Percentiles rank a stretch among this genome's conserved stretches.
Evolutionary conservation across 2,113 vertebrate species (phyloP).

Genomic region (Pantherophis guttatus): DNA sequence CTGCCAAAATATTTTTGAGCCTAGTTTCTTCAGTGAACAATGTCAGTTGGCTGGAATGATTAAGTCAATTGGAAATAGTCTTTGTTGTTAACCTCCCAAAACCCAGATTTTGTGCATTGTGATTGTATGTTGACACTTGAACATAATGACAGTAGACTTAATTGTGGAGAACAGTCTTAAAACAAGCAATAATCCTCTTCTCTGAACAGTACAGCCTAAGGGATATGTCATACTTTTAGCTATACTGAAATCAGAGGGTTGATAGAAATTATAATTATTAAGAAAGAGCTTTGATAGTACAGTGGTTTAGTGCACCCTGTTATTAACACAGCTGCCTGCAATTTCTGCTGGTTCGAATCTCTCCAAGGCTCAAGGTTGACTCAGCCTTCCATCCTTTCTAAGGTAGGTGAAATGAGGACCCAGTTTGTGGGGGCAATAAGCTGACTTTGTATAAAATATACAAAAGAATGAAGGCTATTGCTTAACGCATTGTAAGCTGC

Average conservation of each 20-base stretch:
- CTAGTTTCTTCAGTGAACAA: not conserved
- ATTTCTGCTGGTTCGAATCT: no score
- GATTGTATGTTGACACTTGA: not conserved
- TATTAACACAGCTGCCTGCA: no score
- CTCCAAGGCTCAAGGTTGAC: no score
- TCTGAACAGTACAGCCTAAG: not conserved
- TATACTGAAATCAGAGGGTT: not conserved
- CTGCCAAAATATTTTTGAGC: not conserved
- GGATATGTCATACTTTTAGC: not conserved
- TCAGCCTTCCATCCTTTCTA: no score
- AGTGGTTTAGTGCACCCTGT: no score
- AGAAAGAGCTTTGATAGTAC: not conserved
- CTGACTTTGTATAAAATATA: no score
- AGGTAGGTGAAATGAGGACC: no score
- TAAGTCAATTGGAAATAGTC: not conserved
- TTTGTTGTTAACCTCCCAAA: not conserved
- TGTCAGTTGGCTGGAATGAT: not conserved
- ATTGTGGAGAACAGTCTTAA: not conserved
- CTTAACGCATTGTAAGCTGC: no score
- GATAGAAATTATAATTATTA: not conserved
- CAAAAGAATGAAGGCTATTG: no score
- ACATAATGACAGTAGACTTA: not conserved
- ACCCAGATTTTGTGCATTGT: not conserved
- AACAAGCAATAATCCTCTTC: not conserved
- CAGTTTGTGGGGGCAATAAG: no score